These are phyloP conservation scores for Theropithecus gelada DNA, from an alignment of 2,113 vertebrate genomes.

Conservation along the genomic window DNA sequence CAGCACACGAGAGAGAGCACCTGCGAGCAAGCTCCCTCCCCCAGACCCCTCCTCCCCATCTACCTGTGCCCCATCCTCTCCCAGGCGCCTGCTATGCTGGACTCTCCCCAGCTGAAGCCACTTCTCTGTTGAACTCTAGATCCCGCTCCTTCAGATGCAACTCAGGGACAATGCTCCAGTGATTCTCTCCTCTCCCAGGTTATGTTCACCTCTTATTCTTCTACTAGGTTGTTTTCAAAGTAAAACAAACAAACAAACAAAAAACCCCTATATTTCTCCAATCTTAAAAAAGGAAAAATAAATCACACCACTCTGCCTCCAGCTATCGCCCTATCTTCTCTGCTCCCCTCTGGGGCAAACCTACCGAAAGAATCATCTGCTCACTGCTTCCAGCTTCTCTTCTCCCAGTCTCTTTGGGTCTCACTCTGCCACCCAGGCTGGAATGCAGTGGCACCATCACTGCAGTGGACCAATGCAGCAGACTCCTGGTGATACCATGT, in stretches of 20 bases:
- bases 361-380: not conserved
- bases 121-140: accelerated
- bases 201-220: not conserved
- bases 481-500: no score
- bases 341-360: not conserved
- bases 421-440: no score
- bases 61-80: no score
- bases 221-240: not conserved
- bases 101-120: not conserved
- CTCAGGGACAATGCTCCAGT: not conserved
- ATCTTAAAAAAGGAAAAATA: not conserved
- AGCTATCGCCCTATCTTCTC: not conserved
- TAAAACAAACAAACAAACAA: not conserved
- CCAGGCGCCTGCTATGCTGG: accelerated
- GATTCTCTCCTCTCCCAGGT: not conserved
- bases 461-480: no score
- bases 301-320: not conserved
- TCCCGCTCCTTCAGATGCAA: accelerated
- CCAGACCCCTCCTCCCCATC: not conserved
- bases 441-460: no score
- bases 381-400: not conserved
- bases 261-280: not conserved
- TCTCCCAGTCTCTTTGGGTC: not conserved
- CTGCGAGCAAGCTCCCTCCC: not conserved
- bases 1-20: no score